These are phyloP conservation scores for Pardalotus punctatus DNA, from an alignment of 2,113 vertebrate genomes.

Conservation along the genomic window DNA sequence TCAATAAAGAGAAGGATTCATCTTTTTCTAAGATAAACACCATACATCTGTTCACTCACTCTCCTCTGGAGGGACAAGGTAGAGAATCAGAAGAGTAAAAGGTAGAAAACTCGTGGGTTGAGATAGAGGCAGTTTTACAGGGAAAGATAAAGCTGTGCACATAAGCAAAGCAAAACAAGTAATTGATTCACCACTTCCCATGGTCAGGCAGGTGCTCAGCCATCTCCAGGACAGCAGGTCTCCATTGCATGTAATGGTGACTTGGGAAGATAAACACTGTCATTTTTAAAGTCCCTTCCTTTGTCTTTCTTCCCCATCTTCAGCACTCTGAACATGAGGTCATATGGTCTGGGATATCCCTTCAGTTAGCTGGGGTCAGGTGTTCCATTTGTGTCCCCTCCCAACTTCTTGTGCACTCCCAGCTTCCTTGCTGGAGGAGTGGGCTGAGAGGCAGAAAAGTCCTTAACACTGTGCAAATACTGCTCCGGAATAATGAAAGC, in stretches of 20 bases:
- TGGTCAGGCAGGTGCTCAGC: not conserved
- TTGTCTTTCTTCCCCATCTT: not conserved
- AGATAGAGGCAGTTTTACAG: not conserved
- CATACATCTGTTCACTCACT: rapidly evolving
- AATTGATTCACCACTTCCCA: not conserved
- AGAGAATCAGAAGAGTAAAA: not conserved
- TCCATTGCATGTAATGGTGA: not conserved
- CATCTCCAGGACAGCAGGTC: not conserved
- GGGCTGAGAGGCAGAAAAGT: not conserved
- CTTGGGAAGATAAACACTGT: not conserved
- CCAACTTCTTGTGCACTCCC: not conserved
- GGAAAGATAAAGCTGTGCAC: not conserved
- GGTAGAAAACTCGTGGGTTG: rapidly evolving
- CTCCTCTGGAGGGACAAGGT: rapidly evolving
- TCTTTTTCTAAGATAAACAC: not conserved
- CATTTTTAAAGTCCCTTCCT: not conserved
- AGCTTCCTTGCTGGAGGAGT: rapidly evolving
- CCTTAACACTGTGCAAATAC: not conserved
- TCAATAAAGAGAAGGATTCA: not conserved
- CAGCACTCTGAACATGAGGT: not conserved
- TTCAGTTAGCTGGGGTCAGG: not conserved
- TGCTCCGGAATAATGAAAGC: not conserved
- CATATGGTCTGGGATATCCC: not conserved
- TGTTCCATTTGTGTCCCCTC: not conserved
- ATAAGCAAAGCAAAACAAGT: not conserved